These are phyloP conservation scores for Pseudeuparius sepicola DNA, from an alignment of 2,888 invertebrate genomes.

Conservation along the genomic window DNA sequence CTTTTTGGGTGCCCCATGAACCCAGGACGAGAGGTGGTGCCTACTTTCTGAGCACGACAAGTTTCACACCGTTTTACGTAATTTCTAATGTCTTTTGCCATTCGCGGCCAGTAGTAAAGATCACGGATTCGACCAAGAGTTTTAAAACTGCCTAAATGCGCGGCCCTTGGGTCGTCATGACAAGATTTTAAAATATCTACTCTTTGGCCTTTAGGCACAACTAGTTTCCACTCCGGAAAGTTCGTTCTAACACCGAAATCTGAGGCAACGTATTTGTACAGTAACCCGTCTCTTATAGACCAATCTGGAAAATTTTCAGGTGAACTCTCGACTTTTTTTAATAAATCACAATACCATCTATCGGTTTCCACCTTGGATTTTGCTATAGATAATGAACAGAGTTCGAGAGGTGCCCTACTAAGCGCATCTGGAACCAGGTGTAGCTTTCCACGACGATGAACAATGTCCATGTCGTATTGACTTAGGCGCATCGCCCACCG, in stretches of 20 bases:
- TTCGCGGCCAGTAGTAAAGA: neutral
- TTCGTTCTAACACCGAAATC: conserved; percentile 1
- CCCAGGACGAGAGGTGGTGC: neutral
- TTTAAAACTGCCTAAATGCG: conserved; percentile 6
- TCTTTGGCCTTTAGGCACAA: conserved; percentile 4
- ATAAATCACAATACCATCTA: neutral
- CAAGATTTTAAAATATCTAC: neutral
- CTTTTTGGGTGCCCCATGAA: neutral
- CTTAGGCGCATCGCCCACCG: conserved; percentile 11
- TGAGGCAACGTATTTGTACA: neutral
- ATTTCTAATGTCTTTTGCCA: neutral
- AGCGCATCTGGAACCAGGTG: conserved; percentile 14
- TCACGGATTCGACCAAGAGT: too few relatives aligned
- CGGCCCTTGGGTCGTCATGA: conserved; percentile 6
- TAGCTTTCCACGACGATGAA: conserved; percentile 15
- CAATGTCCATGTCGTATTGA: conserved; percentile 16
- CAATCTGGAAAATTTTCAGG: too few relatives aligned
- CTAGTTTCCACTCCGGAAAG: conserved; percentile 7
- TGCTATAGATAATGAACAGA: too few relatives aligned
- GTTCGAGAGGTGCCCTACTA: conserved; percentile 6
- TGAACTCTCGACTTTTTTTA: neutral
- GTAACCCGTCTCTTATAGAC: neutral
- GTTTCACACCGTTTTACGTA: neutral
- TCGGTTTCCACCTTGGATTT: too few relatives aligned
- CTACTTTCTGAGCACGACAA: neutral